Evolutionary conservation across 64 coral and sea anemone species (phyloP).

Genomic region (Montipora sp.): DNA sequence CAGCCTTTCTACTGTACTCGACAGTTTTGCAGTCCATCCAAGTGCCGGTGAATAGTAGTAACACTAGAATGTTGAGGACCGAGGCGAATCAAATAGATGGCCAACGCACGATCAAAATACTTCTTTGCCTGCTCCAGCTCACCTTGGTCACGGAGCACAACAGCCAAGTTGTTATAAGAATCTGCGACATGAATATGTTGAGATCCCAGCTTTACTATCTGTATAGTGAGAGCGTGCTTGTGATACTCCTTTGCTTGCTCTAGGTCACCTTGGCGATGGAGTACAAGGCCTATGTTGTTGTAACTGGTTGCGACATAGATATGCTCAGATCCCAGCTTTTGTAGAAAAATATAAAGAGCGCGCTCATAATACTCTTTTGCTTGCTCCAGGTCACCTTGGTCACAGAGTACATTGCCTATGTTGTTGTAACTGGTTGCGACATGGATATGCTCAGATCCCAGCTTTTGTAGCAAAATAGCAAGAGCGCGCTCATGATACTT

Average conservation of each 20-base stretch:
- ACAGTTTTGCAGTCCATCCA: background rate
- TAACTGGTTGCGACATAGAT: too few species aligned
- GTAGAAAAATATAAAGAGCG: too few species aligned
- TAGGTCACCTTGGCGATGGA: too few species aligned
- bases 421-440: background rate
- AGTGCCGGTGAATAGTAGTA: background rate
- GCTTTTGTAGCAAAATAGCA: background rate
- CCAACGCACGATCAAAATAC: background rate
- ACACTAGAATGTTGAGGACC: background rate
- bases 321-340: too few species aligned
- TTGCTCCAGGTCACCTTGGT: background rate
- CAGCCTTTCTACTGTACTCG: too few species aligned
- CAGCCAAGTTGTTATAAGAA: background rate
- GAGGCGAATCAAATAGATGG: background rate
- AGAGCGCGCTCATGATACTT: background rate
- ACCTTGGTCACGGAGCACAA: background rate
- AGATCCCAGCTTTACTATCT: background rate
- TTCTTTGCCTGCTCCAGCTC: slow-evolving; percentile 2
- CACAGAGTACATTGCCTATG: background rate
- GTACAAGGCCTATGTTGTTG: too few species aligned
- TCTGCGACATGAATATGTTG: background rate
- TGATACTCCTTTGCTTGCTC: too few species aligned
- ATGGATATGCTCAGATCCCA: background rate
- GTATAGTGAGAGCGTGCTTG: slow-evolving; percentile 1
- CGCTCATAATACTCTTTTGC: background rate